Evolutionary conservation across 2,797 vertebrate genomes (phyloP).

Genomic region (Rallus crepitans): DNA sequence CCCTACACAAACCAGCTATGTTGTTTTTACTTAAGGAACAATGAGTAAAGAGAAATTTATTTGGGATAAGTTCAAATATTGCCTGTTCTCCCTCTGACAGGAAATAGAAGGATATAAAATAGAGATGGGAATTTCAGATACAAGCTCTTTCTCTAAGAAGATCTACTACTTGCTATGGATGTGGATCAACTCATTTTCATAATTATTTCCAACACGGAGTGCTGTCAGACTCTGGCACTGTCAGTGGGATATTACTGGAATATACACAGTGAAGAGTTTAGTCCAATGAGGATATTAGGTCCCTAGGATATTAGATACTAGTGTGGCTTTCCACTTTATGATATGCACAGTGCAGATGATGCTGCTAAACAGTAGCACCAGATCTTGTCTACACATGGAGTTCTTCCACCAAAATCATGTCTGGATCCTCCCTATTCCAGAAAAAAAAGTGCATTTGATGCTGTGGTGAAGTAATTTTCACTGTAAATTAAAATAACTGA

Average conservation of each 20-base stretch:
- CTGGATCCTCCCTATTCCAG: constrained; percentile 1
- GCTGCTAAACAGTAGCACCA: constrained; percentile 30
- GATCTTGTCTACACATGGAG: constrained; percentile 31
- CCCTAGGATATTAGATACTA: background rate
- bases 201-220: background rate
- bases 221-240: constrained; percentile 12
- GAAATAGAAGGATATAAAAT: background rate
- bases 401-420: constrained; percentile 12
- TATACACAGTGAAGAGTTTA: background rate
- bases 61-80: background rate
- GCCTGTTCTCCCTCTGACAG: background rate
- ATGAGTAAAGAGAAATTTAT: background rate
- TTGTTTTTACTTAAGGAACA: constrained; percentile 29
- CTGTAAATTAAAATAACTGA: constrained; percentile 23
- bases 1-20: background rate
- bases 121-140: background rate
- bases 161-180: background rate
- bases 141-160: background rate
- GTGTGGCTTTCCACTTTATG: constrained; percentile 15
- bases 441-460: background rate
- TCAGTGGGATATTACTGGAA: background rate
- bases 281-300: background rate
- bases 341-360: background rate
- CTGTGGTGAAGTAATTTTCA: background rate
- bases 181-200: background rate